phyloP scores from a whole-genome alignment of 37 sponge, comb jelly and placozoan species.

The Dysidea cf. avara region DNA sequence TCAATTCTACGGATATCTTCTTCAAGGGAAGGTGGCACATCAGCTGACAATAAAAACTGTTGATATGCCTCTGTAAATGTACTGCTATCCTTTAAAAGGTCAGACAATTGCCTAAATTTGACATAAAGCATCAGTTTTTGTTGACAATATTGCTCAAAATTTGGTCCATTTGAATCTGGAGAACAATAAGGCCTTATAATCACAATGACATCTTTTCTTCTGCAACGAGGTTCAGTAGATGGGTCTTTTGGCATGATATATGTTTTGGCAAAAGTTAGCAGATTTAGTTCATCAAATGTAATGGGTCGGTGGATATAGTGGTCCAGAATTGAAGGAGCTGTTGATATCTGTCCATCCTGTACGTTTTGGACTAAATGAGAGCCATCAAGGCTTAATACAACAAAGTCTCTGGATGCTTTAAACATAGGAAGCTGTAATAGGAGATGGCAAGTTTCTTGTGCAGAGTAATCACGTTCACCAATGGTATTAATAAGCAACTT shows the following conservation, averaged over 20 bases:
- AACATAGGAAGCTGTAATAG: constrained; percentile 13
- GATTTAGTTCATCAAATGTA: constrained; percentile 17
- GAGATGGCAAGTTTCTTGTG: constrained; percentile 30
- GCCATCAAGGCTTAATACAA: constrained; percentile 19
- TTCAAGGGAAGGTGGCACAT: constrained; percentile 43
- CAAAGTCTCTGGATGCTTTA: constrained; percentile 14
- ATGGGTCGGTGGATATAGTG: not conserved
- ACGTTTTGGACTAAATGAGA: constrained; percentile 7
- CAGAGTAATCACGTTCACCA: constrained; percentile 16
- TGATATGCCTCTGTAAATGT: constrained; percentile 49
- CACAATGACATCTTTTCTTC: constrained; percentile 20
- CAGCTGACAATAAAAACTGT: constrained; percentile 32
- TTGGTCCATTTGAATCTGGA: constrained; percentile 40
- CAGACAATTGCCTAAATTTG: constrained; percentile 31
- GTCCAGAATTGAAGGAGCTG: constrained; percentile 12
- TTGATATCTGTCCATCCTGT: constrained; percentile 15
- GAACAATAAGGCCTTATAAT: constrained; percentile 42
- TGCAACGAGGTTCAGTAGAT: not conserved
- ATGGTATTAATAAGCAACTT: constrained; percentile 2
- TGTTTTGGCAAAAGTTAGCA: constrained; percentile 16
- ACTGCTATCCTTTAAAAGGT: constrained; percentile 10
- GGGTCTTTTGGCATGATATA: constrained; percentile 31
- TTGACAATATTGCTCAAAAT: constrained; percentile 56
- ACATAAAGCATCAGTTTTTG: constrained; percentile 52
- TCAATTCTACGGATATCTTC: constrained; percentile 49